Evolutionary conservation across 2,888 invertebrate genomes (phyloP), one percentile per base, ranked within the genome.

Genomic region (Tipula vernalis): DNA sequence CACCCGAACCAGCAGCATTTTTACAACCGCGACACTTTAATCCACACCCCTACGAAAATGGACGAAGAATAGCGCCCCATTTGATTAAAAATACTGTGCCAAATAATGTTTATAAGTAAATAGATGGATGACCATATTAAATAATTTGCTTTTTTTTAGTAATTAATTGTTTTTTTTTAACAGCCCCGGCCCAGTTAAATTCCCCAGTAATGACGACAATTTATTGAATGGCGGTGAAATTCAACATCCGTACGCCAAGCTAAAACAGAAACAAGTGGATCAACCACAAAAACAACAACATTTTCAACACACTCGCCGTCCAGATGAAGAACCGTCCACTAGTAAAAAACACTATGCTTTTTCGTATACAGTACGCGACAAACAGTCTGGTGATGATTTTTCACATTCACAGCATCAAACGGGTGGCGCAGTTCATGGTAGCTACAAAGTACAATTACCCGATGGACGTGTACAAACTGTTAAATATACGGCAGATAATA

Each of bases 381-480:
- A 92, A 18, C 91, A 93, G 87, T 94, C 94, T 0, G 95, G 95
- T 0, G 94, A 95, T 87, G 94, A 95, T 89, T 95, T 94, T 90
- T 95, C 95, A 0, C 95, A 95, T 89, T 92, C 92, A 1, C 88
- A 88, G 83, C 92, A 93, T 8, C 94, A 94, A 89, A 93, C 92
- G 88, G 93, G 94, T 3, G 93, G 93, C 18, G 93, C 93, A 0
- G 95, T 95, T 6, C 94, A 94, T 87, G 95, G 95, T 1, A 94
- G 95, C 89, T 95, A 95, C 91, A 91, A 94, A 87, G 95, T 95
- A 88, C 93, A 93, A 90, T 92, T 95, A 85, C 95, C 95, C 0
- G 95, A 95, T 89, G 95, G 95, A 0, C 91, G 95, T 86, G 91
- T 93, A 89, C 95, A 95, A 89, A 93, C 94, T 12, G 95, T 95